Conservation (phyloP, 2,113 vertebrate genomes). For the Vulpes vulpes region DNA sequence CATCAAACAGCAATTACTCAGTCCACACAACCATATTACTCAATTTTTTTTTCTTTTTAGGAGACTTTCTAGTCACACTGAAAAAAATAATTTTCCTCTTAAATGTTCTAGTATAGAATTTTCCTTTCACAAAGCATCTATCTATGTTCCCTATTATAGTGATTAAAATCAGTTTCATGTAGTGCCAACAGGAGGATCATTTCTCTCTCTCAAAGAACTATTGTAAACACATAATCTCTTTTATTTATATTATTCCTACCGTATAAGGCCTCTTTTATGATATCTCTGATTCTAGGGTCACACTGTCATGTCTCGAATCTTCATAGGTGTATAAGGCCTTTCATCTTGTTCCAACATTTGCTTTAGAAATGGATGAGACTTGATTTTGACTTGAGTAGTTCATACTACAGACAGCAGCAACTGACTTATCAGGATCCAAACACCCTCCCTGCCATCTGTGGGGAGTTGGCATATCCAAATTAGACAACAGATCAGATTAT, state of each 20-base stretch:
- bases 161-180: conserved; percentile 88
- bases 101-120: conserved; percentile 74
- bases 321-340: conserved; percentile 81
- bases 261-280: conserved; percentile 80
- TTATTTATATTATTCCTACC: conserved; percentile 81
- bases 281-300: conserved; percentile 77
- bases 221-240: conserved; percentile 80
- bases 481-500: conserved; percentile 30
- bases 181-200: conserved; percentile 78
- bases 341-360: conserved; percentile 83
- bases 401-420: conserved; percentile 36
- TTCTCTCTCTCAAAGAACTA: conserved; percentile 82
- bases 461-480: background rate
- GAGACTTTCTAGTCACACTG: conserved; percentile 45
- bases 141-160: conserved; percentile 67
- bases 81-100: conserved; percentile 60
- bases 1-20: conserved; percentile 68
- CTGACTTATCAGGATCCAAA: conserved; percentile 81
- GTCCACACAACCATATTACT: background rate
- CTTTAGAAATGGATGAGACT: conserved; percentile 79
- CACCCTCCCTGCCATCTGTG: conserved; percentile 12
- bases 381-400: conserved; percentile 55
- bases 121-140: conserved; percentile 80
- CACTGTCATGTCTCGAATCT: conserved; percentile 75
- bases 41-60: conserved; percentile 59